Conservation (phyloP, 2,888 invertebrate genomes). For the Pandemis cinnamomeana region DNA sequence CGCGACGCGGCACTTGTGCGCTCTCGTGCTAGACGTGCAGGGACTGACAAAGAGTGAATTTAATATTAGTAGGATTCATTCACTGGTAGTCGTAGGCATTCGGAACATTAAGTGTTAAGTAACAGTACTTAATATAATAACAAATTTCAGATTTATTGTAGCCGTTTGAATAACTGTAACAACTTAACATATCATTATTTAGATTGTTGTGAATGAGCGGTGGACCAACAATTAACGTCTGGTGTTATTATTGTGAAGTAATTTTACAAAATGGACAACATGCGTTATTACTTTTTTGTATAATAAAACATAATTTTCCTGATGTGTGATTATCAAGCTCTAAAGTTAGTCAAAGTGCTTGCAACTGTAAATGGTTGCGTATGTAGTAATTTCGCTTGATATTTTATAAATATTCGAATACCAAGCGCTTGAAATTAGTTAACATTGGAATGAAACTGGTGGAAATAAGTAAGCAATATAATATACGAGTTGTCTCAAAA, state of each 20-base stretch:
- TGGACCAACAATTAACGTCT: slow-evolving; percentile 14
- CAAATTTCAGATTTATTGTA: slow-evolving; percentile 7
- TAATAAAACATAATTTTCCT: slow-evolving; percentile 18
- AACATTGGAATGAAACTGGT: too few relatives aligned
- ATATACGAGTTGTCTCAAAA: too few relatives aligned
- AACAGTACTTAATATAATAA: background rate
- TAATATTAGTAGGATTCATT: too few relatives aligned
- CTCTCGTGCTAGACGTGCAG: too few relatives aligned
- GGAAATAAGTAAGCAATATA: too few relatives aligned
- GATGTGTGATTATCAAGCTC: background rate
- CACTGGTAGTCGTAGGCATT: too few relatives aligned
- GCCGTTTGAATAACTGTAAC: slow-evolving; percentile 17
- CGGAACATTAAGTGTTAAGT: background rate
- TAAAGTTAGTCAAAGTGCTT: background rate
- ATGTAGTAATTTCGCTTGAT: background rate
- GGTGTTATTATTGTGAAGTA: slow-evolving; percentile 17
- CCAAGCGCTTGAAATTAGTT: too few relatives aligned
- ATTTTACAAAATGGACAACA: slow-evolving; percentile 14
- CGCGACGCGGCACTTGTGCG: too few relatives aligned
- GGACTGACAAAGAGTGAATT: too few relatives aligned
- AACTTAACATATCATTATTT: slow-evolving; percentile 27
- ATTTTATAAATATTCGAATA: too few relatives aligned
- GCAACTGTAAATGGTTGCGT: background rate
- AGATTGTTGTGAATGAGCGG: slow-evolving; percentile 4
- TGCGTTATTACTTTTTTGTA: slow-evolving; percentile 8